A percentile compares a stretch with the other conserved stretches of the same genome.
phyloP scores from a whole-genome alignment of 2,113 vertebrate genomes.

The Protobothrops mucrosquamatus region DNA sequence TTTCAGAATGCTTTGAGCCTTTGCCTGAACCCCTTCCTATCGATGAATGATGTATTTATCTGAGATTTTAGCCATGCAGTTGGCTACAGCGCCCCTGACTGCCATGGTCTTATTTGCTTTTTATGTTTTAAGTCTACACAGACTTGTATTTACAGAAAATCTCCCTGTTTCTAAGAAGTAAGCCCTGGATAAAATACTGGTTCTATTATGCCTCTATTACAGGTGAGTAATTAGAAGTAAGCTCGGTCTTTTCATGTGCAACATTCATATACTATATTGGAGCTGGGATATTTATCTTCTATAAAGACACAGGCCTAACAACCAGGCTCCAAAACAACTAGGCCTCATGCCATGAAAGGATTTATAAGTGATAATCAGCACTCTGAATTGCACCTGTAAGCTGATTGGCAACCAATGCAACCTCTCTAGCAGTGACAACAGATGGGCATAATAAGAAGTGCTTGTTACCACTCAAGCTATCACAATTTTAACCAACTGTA shows the following conservation, averaged over 20 bases:
- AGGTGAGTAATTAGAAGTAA: not conserved
- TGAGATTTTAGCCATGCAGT: not conserved
- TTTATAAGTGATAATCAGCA: not conserved
- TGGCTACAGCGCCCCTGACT: not conserved
- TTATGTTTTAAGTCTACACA: not conserved
- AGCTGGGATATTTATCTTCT: not conserved
- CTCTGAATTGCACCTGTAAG: not conserved
- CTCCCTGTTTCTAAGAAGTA: not conserved
- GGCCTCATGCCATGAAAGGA: not conserved
- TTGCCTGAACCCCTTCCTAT: not conserved
- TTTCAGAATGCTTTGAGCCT: not conserved
- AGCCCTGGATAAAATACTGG: not conserved
- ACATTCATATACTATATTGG: not conserved
- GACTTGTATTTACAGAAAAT: not conserved
- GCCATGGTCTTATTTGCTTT: not conserved
- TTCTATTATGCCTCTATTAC: not conserved
- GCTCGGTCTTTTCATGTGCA: not conserved
- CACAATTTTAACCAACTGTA: not conserved
- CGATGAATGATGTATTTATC: not conserved
- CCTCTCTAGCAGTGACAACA: not conserved
- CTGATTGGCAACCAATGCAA: not conserved
- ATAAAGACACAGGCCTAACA: not conserved
- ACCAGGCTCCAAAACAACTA: not conserved
- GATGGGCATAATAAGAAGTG: not conserved
- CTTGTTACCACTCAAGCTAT: not conserved